Evolutionary conservation across 1,140 invertebrate species (phyloP), one percentile per base, ranked within the genome.

Genomic region (Coelopa frigida): DNA sequence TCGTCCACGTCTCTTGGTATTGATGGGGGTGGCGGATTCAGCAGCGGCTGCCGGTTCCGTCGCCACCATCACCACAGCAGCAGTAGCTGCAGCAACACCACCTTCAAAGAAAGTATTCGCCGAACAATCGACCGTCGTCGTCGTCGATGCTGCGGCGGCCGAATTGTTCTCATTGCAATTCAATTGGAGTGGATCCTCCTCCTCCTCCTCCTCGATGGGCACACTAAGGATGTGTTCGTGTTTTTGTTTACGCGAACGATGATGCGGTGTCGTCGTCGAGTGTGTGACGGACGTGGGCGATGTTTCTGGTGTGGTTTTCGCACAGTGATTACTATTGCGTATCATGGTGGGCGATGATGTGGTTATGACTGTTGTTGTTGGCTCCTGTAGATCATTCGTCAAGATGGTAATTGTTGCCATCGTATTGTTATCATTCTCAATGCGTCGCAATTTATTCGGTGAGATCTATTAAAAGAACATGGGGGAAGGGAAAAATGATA

Each of bases 201-300:
- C 41, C 12, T 49, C 48, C 22, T 44, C 42, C 29, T 57, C 56
- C 33, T 61, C 59, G 21, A 62, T 35, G 3, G 65, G 59, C 3
- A 58, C 57, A 45, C 55, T 58, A 33, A 65, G 50, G 38, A 66
- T 55, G 15, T 58, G 51, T 39, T 66, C 62, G 31, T 65, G 62
- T 15, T 61, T 65, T 45, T 66, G 62, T 32, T 66, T 66, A 18
- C 62, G 59, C 14, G 57, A 57, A 10, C 62, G 56, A 52, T 65
- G 61, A 32, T 41, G 36, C 6, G 31, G 21, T 5, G 36, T 24
- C 14, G 27, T 21, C 5, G 17, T 18, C 5, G 33, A 36, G 8
- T 29, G 27, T 14, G 27, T 10, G 8, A 10, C 8, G 8, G 27
- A 29, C 33, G 17, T n/a, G 14, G 4, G 3, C 33, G 21, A 22